These are phyloP conservation scores for Anastrepha ludens DNA, from an alignment of 1,140 invertebrate species.

Conservation along the genomic window DNA sequence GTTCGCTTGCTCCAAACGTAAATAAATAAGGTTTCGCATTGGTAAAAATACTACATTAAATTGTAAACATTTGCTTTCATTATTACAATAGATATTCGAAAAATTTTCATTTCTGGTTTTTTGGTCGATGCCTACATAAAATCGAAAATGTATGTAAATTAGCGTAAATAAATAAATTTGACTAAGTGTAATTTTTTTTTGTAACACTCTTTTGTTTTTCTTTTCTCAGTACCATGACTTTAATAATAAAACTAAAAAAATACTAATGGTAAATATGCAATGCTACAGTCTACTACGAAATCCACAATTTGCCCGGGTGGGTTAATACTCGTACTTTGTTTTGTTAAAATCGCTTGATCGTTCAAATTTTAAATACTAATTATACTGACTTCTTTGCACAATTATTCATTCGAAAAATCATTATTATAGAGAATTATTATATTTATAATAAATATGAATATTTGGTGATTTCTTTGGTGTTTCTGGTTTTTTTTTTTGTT, in stretches of 20 bases:
- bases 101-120: neutral
- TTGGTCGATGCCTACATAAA: neutral
- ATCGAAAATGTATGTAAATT: neutral
- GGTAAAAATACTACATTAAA: conserved; percentile 37
- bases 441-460: neutral
- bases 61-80: neutral
- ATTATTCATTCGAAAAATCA: neutral
- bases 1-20: neutral
- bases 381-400: neutral
- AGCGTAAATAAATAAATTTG: conserved; percentile 3
- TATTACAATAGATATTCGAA: neutral
- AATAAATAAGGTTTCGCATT: neutral
- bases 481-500: neutral
- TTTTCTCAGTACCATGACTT: neutral
- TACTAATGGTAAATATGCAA: conserved; percentile 45
- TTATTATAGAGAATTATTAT: neutral
- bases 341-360: conserved; percentile 3
- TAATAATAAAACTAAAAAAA: conserved; percentile 16
- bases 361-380: conserved; percentile 27
- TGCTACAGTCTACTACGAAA: conserved; percentile 41
- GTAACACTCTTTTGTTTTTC: neutral
- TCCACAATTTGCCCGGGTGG: conserved; percentile 28
- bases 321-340: conserved; percentile 50
- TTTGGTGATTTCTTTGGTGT: conserved; percentile 43
- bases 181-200: neutral